Percentiles rank a stretch among this genome's conserved stretches.
Evolutionary conservation across 2,113 vertebrate genomes (phyloP).

Genomic region (Epinephelus moara): DNA sequence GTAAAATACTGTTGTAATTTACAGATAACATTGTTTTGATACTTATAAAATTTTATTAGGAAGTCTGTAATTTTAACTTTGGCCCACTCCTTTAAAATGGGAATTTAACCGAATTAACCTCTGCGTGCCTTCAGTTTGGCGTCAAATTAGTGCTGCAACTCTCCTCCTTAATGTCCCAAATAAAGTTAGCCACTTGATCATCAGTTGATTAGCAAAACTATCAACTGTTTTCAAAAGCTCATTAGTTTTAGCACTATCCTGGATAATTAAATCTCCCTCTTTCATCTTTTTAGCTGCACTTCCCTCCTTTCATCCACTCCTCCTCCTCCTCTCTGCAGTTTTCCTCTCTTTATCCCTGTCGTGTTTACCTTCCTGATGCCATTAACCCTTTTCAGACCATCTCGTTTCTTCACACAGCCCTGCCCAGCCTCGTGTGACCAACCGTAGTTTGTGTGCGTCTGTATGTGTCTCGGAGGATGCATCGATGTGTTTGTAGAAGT

Average conservation of each 20-base stretch:
- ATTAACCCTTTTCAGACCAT: conserved; percentile 75
- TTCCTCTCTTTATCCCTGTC: conserved; percentile 64
- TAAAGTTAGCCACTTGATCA: conserved; percentile 79
- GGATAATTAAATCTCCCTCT: conserved; percentile 77
- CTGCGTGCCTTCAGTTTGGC: conserved; percentile 59
- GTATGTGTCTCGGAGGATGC: conserved; percentile 56
- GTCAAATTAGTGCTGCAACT: conserved; percentile 67
- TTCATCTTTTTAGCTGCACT: conserved; percentile 67
- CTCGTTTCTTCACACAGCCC: conserved; percentile 71
- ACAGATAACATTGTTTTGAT: background rate
- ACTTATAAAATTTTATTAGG: background rate
- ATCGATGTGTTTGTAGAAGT: conserved; percentile 77
- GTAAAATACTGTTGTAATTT: conserved; percentile 24
- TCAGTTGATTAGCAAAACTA: conserved; percentile 81
- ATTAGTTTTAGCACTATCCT: conserved; percentile 69
- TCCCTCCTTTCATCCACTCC: conserved; percentile 64
- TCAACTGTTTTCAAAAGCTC: conserved; percentile 73
- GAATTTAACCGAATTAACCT: conserved; percentile 65
- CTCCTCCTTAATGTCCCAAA: conserved; percentile 66
- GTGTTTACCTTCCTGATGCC: conserved; percentile 77
- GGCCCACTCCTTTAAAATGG: conserved; percentile 32
- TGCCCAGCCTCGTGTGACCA: conserved; percentile 78
- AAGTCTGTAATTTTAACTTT: conserved; percentile 38
- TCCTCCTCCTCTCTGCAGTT: conserved; percentile 54
- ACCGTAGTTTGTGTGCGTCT: conserved; percentile 41